A percentile compares a stretch with the other conserved stretches of the same genome.
Conservation (phyloP, 2,888 invertebrate genomes). For the Megaustenia siamemsis region DNA sequence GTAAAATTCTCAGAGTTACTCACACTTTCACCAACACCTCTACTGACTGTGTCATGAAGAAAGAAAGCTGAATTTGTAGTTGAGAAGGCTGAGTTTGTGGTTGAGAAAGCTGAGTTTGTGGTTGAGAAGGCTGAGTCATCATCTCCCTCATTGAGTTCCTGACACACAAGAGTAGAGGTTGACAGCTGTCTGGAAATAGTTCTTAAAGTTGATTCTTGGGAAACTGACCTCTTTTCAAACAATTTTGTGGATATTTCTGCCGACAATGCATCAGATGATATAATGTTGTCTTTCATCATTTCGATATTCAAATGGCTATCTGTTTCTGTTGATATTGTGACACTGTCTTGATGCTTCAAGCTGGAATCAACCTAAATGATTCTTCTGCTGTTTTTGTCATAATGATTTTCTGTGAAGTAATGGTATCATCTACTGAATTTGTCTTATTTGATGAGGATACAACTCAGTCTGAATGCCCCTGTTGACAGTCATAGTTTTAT, state of each 20-base stretch:
- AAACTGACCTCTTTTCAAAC: not conserved
- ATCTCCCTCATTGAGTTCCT: slow-evolving; percentile 31
- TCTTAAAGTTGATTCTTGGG: slow-evolving; percentile 24
- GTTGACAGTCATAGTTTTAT: not conserved
- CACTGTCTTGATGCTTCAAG: not conserved
- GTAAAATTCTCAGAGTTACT: slow-evolving; percentile 68
- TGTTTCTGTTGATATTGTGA: not conserved
- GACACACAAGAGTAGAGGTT: slow-evolving; percentile 30
- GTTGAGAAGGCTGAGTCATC: slow-evolving; percentile 30
- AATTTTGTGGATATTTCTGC: slow-evolving; percentile 6
- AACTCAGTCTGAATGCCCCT: slow-evolving; percentile 9
- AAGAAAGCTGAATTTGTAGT: not conserved
- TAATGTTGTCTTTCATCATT: not conserved
- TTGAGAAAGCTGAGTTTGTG: slow-evolving; percentile 28
- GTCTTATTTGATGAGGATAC: not conserved
- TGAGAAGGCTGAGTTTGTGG: slow-evolving; percentile 28
- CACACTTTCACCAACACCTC: slow-evolving; percentile 62
- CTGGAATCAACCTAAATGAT: not conserved
- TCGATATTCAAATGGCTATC: slow-evolving; percentile 6
- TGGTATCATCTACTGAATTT: not conserved
- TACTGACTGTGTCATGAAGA: slow-evolving; percentile 53
- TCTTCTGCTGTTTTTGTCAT: not conserved
- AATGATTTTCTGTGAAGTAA: not conserved
- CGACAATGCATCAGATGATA: slow-evolving; percentile 8
- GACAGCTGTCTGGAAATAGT: slow-evolving; percentile 14